Evolutionary conservation across 2,113 vertebrate species (phyloP).

Genomic region (Cromileptes altivelis): DNA sequence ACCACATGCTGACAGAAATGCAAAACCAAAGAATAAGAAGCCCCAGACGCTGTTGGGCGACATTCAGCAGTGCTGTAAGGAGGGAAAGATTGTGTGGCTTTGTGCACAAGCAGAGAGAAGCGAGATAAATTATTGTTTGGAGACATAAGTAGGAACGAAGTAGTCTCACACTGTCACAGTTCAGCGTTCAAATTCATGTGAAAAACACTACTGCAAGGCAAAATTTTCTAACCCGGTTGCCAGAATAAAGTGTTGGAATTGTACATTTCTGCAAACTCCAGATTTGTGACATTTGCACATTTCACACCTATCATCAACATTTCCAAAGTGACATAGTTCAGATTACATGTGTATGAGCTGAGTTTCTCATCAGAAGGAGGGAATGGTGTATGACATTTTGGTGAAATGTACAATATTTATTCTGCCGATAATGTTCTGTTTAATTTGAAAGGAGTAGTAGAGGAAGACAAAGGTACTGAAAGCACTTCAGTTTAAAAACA

Average conservation of each 20-base stretch:
- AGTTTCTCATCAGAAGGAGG: too few species aligned
- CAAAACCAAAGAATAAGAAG: conserved; percentile 7
- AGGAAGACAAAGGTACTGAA: neutral
- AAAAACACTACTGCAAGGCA: neutral
- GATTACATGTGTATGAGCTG: too few species aligned
- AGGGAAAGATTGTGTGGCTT: neutral
- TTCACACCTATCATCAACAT: too few species aligned
- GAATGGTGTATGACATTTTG: too few species aligned
- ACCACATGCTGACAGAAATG: conserved; percentile 34
- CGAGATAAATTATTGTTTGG: neutral
- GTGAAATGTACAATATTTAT: too few species aligned
- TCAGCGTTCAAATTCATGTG: neutral
- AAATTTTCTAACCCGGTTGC: neutral
- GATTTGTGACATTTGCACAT: too few species aligned
- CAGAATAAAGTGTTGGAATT: too few species aligned
- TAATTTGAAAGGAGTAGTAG: neutral
- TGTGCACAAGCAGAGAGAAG: conserved; percentile 21
- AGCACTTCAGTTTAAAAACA: neutral
- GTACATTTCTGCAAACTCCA: too few species aligned
- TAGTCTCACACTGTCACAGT: neutral
- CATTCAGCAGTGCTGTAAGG: neutral
- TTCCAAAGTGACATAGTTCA: too few species aligned
- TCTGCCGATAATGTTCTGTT: too few species aligned
- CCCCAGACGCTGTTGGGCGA: neutral
- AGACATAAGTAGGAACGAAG: neutral